Evolutionary conservation across 2,113 vertebrate species (phyloP).

Genomic region (Hypocryptadius cinnamomeus): DNA sequence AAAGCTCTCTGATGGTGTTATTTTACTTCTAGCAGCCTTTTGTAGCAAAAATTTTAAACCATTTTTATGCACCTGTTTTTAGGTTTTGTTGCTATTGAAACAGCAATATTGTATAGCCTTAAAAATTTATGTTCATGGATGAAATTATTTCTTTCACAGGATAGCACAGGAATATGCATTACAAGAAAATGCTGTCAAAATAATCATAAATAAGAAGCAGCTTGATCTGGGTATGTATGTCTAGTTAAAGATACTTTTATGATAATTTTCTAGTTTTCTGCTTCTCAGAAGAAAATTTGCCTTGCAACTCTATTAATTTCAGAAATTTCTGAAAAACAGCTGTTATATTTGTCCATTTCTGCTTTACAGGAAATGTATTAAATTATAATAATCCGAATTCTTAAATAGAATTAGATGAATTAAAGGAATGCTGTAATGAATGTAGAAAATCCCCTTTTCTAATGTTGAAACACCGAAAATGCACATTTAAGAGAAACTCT

Average conservation of each 20-base stretch:
- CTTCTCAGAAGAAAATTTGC: neutral
- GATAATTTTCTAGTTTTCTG: neutral
- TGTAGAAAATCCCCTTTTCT: neutral
- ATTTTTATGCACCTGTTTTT: neutral
- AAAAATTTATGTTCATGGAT: neutral
- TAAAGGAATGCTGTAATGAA: neutral
- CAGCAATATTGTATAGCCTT: neutral
- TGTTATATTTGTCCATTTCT: neutral
- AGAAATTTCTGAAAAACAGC: neutral
- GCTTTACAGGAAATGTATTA: neutral
- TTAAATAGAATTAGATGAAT: neutral
- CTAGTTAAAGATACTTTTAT: neutral
- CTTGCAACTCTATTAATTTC: neutral
- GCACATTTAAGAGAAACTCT: neutral
- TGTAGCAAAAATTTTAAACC: neutral
- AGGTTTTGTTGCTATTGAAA: neutral
- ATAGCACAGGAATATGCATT: conserved; percentile 73
- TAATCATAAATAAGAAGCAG: conserved; percentile 78
- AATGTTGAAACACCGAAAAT: neutral
- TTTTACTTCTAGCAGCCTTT: neutral
- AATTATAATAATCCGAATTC: neutral
- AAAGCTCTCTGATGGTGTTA: neutral
- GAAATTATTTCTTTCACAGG: conserved; percentile 60
- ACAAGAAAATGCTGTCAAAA: conserved; percentile 75
- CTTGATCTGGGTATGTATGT: conserved; percentile 73